Conservation (phyloP, 2,113 vertebrate genomes). For the Cavia aperea region DNA sequence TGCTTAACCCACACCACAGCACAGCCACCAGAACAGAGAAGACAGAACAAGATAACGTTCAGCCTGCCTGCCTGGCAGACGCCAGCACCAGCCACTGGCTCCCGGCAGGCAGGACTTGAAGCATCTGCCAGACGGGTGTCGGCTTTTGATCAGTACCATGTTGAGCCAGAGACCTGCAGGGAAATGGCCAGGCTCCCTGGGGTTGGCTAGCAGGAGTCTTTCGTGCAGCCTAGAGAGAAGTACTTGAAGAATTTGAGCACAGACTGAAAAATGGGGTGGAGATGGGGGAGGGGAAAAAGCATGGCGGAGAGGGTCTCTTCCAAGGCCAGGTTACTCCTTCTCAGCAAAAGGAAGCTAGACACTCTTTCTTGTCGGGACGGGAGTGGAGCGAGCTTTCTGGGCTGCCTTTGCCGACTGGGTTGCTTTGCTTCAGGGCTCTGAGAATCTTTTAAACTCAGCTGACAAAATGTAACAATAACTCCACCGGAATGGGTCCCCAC, state of each 20-base stretch:
- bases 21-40: neutral
- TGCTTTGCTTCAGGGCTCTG: no score
- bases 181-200: slow-evolving; percentile 30
- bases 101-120: neutral
- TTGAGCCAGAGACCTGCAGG: slow-evolving; percentile 46
- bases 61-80: neutral
- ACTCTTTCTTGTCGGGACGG: neutral
- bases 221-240: neutral
- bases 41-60: slow-evolving; percentile 28
- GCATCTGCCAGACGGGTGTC: slow-evolving; percentile 46
- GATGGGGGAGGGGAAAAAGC: neutral
- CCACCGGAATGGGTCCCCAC: neutral
- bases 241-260: slow-evolving; percentile 39
- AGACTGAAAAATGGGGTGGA: neutral
- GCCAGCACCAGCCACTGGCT: slow-evolving; percentile 12
- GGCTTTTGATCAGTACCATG: slow-evolving; percentile 59
- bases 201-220: slow-evolving; percentile 1
- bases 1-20: neutral
- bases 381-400: neutral
- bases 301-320: neutral
- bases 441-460: neutral
- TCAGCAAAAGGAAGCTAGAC: neutral
- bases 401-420: neutral
- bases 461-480: neutral
- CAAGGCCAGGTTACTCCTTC: neutral